Base-by-base conservation (phyloP, 2,113 vertebrate species). In the Cottus gobio region DNA sequence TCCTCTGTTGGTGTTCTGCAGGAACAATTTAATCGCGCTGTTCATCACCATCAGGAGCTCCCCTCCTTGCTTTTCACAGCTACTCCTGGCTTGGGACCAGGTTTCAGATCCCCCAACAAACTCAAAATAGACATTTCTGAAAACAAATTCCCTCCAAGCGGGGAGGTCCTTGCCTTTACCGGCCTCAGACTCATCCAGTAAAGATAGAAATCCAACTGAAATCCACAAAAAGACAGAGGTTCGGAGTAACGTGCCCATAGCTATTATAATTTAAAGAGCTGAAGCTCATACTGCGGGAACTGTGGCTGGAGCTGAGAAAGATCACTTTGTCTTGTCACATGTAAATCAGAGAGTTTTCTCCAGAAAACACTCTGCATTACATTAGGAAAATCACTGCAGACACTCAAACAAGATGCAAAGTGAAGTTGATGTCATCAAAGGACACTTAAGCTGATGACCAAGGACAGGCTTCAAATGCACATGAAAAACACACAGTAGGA, bases 331-430 rank as follows among this genome's bases (percentile, higher is more conserved):
- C 34, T 69, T 69, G 57, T 75, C 88, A 75, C 70, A 94, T 89
- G 93, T 68, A 95, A 95, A 95, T 93, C 2, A 78, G 64, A 37
- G 44, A 83, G 79, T 87, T 88, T 89, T 90, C 85, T 88, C 71
- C 71, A 88, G 87, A 77, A 85, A 93, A 18, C 91, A 90, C 88
- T 89, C 73, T 90, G 91, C 90, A 91, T 79, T 92, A 91, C 65
- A 91, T 93, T 96, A 95, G 91, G 94, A 78, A 96, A 96, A 96
- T 95, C 70, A 80, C 50, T 71, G n/a, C 22, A 84, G 85, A 80
- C 87, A 94, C 91, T 87, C 93, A 95, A 94, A 94, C 87, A 91
- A 93, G 92, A 95, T 95, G 95, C 94, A 95, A 90, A 92, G 72
- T 75, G 58, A 74, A 84, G 31, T 77, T 44, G 58, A 42, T 78